Evolutionary conservation across 2,113 vertebrate species (phyloP), one percentile per base, ranked within the genome.

Genomic region (Casuarius casuarius): DNA sequence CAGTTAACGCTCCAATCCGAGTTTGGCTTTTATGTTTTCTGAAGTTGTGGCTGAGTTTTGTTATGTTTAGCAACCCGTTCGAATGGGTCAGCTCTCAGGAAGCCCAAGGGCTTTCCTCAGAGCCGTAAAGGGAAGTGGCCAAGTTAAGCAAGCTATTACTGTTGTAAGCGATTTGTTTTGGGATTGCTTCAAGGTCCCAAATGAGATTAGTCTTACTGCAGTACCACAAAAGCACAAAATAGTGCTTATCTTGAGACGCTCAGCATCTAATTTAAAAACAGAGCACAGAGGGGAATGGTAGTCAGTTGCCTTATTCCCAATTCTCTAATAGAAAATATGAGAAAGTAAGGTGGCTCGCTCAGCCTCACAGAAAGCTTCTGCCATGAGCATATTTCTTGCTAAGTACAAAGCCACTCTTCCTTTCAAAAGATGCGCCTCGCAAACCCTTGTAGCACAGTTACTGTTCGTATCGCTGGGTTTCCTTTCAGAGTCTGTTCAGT

Each of bases 191-290:
- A 86, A 90, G 59, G 42, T 56, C 35, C 33, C 40, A 86, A 42
- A 84, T 62, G 84, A 87, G 22, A 9, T 14, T 5, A 54, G 12
- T 67, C 51, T 87, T 74, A 56, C 12, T 68, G 42, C 19, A 11
- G 28, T 68, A 44, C n/a, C 18, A 7, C 75, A 49, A 84, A 82
- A 91, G 29, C 35, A 73, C 62, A 92, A 92, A 87, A 75, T 10
- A 89, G 5, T 48, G 22, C 22, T 40, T 14, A 31, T 78, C 42
- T 61, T 91, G 68, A 79, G 8, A n/a, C 7, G 61, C 12, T 70
- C 44, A 16, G 20, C 29, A 73, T 76, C 28, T 68, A 73, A 87
- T 92, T 79, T 84, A 52, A 89, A 81, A 94, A 12, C 12, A 51
- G 71, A 56, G 17, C 28, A 51, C 17, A 0, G 12, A 54, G 29